Evolutionary conservation across 2,113 vertebrate species (phyloP), one percentile per base, ranked within the genome.

Genomic region (Pomatostomus ruficeps): DNA sequence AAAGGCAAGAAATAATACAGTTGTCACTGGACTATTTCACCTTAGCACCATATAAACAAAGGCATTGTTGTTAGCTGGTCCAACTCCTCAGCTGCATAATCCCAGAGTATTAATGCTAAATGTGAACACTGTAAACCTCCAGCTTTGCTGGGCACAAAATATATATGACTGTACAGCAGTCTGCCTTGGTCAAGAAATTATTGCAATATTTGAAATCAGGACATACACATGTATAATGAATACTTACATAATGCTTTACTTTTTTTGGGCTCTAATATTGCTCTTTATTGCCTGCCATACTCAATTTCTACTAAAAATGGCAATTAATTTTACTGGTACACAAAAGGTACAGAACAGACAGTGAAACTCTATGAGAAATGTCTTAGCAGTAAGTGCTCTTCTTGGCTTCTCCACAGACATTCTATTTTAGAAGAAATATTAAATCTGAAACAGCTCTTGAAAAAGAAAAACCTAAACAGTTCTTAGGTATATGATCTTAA

Each of bases 1-100:
- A 96, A 97, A 95, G 89, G 85, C 92, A 96, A 94, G 95, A 97
- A 97, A 97, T 97, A 97, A 97, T 96, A 92, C 91, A 96, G 92
- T 95, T 97, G 96, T 97, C 96, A 96, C 88, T 43, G 77, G 75
- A 75, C 57, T 85, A 54, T 83, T 96, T 94, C 95, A 95, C 96
- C 87, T 95, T 86, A 75, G 81, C 81, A 85, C 10, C 12, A 4
- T 42, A 83, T 72, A 96, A 96, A 96, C 94, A 97, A 96, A 97
- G 95, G 51, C 76, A 91, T 75, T 58, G 26, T 63, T 97, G 92
- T 97, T 95, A 95, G 94, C 92, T 84, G 10, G 82, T 78, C 92
- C 65, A 89, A 23, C 93, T 95, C 89, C 91, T 93, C 35, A 33
- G 18, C 88, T 93, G 73, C 74, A 49, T 92, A 96, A 97, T 97